These are phyloP conservation scores for Cheilosia vernalis DNA, from an alignment of 2,888 invertebrate species.

Conservation along the genomic window DNA sequence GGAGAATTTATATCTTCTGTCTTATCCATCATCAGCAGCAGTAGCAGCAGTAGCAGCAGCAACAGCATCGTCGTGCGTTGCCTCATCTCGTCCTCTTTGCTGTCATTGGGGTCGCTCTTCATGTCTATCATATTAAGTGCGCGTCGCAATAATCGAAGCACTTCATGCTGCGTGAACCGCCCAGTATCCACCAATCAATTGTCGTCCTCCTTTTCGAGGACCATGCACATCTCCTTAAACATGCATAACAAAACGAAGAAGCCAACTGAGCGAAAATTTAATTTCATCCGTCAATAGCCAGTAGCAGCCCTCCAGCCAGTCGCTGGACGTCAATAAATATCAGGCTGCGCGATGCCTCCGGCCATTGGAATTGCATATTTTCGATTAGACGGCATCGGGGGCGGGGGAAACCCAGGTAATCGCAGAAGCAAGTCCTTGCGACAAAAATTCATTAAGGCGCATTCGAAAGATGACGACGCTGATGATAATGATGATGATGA, in stretches of 20 bases:
- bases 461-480: constrained; percentile 58
- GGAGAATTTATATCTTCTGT: constrained; percentile 66
- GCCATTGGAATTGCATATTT: constrained; percentile 65
- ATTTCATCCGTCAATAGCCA: constrained; percentile 75
- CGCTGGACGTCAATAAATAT: constrained; percentile 72
- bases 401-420: constrained; percentile 40
- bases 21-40: constrained; percentile 63
- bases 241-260: constrained; percentile 55
- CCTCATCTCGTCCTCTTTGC: constrained; percentile 57
- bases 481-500: constrained; percentile 64
- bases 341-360: constrained; percentile 17
- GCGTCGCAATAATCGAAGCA: constrained; percentile 72
- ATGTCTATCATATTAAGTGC: constrained; percentile 74
- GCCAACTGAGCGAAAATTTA: constrained; percentile 68
- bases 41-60: not conserved
- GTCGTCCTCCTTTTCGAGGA: constrained; percentile 38
- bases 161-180: constrained; percentile 73
- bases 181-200: constrained; percentile 65
- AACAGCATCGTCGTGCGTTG: not conserved
- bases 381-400: constrained; percentile 8
- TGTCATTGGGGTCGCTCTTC: constrained; percentile 69
- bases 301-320: constrained; percentile 69
- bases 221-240: constrained; percentile 20
- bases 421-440: constrained; percentile 66
- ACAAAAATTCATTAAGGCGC: constrained; percentile 74